Evolutionary conservation across 1,140 invertebrate genomes (phyloP).

Genomic region (Hyphantria cunea): DNA sequence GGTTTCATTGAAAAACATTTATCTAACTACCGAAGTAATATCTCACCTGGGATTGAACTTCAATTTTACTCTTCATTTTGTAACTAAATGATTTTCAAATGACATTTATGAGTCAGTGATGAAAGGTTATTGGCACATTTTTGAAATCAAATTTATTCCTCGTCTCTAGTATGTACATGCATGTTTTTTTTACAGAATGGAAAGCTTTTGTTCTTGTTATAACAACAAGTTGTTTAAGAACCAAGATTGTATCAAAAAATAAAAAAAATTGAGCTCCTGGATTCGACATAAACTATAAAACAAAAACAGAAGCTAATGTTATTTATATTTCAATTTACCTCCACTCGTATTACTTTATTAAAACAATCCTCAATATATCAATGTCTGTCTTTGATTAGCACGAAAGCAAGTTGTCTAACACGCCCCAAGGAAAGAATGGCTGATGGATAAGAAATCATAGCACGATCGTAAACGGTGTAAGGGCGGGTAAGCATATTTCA

Average conservation of each 20-base stretch:
- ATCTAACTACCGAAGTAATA: slow-evolving; percentile 11
- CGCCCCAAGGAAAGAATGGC: slow-evolving; percentile 21
- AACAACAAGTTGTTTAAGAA: too few species aligned
- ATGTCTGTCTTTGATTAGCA: not conserved
- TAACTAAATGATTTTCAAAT: slow-evolving; percentile 3
- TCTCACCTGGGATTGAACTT: slow-evolving; percentile 26
- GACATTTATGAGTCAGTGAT: slow-evolving; percentile 2
- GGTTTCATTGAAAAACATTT: slow-evolving; percentile 36
- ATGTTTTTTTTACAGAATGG: too few species aligned
- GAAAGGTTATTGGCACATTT: not conserved
- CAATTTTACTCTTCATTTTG: not conserved
- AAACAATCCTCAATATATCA: slow-evolving; percentile 6
- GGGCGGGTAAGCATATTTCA: slow-evolving; percentile 70
- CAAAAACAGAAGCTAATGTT: too few species aligned
- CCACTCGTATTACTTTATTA: too few species aligned
- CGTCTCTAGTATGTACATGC: too few species aligned
- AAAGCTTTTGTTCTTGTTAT: too few species aligned
- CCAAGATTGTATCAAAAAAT: too few species aligned
- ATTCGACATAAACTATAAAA: too few species aligned
- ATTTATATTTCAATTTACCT: too few species aligned
- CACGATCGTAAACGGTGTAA: slow-evolving; percentile 50
- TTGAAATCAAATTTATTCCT: too few species aligned
- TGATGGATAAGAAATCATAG: slow-evolving; percentile 56
- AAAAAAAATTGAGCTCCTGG: too few species aligned
- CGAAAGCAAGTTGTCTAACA: slow-evolving; percentile 6